A percentile compares a stretch with the other conserved stretches of the same genome.
Conservation (phyloP, 2,888 invertebrate species). For the Dicyrtomina minuta region DNA sequence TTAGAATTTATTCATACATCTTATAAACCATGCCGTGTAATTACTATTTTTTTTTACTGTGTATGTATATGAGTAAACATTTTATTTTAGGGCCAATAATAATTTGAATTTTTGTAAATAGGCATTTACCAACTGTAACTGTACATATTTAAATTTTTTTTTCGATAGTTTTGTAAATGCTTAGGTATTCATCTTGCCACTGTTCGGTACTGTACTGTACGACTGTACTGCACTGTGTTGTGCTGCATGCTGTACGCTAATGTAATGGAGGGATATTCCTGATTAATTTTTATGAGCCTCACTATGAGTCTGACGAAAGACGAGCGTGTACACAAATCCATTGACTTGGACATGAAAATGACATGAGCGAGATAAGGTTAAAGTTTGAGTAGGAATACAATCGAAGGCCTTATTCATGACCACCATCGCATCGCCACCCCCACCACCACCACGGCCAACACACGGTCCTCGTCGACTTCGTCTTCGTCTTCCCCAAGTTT, state of each 20-base stretch:
- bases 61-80: background rate
- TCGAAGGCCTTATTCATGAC: conserved; percentile 4
- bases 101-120: no score
- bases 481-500: no score
- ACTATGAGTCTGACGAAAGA: conserved; percentile 35
- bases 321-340: conserved; percentile 35
- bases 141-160: conserved; percentile 1
- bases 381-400: background rate
- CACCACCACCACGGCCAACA: no score
- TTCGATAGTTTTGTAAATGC: conserved; percentile 20
- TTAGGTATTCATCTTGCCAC: no score
- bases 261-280: no score
- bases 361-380: conserved; percentile 18
- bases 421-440: no score
- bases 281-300: conserved; percentile 34
- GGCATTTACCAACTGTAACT: no score
- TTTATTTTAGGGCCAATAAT: background rate
- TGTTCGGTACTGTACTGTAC: no score
- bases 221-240: no score
- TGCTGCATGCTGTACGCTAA: no score
- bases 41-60: background rate
- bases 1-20: background rate
- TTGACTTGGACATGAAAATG: conserved; percentile 31
- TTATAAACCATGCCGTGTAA: background rate
- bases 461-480: no score